Base-by-base conservation (phyloP, 2,113 vertebrate genomes). In the Tautogolabrus adspersus region DNA sequence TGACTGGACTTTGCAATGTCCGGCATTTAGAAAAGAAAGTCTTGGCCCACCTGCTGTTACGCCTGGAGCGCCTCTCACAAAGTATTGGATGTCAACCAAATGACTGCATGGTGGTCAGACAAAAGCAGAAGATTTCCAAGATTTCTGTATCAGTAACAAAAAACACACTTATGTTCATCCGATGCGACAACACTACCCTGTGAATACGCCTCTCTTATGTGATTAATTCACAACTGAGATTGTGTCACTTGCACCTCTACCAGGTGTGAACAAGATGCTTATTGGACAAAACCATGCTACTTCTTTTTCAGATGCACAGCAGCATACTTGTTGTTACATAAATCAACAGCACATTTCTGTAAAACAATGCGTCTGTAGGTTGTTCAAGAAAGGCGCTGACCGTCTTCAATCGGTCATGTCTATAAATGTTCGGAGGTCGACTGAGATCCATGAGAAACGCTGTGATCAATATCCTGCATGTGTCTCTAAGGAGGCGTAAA, bases 401-500 rank as follows among this genome's bases (percentile, higher is more conserved):
- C n/a, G 30, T 54, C 63, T 66, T 77, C 19, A 74, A 66, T 30
- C 26, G 54, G 51, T 76, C 75, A 59, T 59, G 46, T 75, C 30
- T n/a, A 23, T 63, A 63, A 79, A 75, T 46, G 77, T 85, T 75
- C 30, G 19, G 59, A 52, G 52, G 72, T 77, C 26, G 23, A 71
- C 65, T 15, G 66, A 75, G 57, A 77, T 64, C 54, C 37, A 19
- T 62, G 57, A 66, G 59, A 60, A 37, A 47, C 23, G 46, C 64
- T 44, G 26, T 49, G 65, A 87, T 86, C 85, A 26, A 75, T 84
- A 83, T n/a, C 44, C 10, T 10, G 40, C 55, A 22, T 4, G 66
- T 34, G 44, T 82, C 79, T 84, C 85, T 16, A 0, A 37, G 64
- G 72, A 69, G 23, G 44, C 1, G 6, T 47, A 22, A 42, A 57